These are phyloP conservation scores for Pholis gunnellus DNA, from an alignment of 2,113 vertebrate genomes.

Conservation along the genomic window DNA sequence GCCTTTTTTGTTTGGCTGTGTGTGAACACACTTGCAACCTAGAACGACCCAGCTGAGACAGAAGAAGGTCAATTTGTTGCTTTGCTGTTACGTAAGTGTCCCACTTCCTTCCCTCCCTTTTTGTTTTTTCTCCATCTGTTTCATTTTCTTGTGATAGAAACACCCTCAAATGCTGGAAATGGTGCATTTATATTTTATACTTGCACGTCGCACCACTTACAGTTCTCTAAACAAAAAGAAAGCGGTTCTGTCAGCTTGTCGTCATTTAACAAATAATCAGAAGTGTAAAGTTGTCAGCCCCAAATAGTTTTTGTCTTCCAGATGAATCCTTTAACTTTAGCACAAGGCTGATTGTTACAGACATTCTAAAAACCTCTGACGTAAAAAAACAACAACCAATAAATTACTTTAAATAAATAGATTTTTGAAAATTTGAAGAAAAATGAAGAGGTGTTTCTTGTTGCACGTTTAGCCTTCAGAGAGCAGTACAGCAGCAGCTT, in stretches of 20 bases:
- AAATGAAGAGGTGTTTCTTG: neutral
- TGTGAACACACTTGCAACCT: constrained; percentile 16
- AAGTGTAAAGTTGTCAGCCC: too few species aligned
- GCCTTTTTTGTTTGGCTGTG: neutral
- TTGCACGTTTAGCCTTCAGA: neutral
- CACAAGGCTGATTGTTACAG: neutral
- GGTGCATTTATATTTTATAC: constrained; percentile 5
- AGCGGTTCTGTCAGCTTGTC: neutral
- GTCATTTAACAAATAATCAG: too few species aligned
- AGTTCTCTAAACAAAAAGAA: neutral
- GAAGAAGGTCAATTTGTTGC: constrained; percentile 67
- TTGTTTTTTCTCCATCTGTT: constrained; percentile 5
- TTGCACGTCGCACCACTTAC: neutral
- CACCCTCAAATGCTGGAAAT: neutral
- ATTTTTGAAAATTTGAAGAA: too few species aligned
- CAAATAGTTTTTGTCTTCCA: neutral
- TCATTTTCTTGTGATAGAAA: constrained; percentile 27
- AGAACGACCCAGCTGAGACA: constrained; percentile 55
- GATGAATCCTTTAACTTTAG: neutral
- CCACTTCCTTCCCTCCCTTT: constrained; percentile 30
- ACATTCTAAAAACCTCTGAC: neutral
- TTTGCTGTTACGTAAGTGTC: constrained; percentile 63
- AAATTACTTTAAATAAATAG: neutral
- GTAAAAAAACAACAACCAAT: neutral
- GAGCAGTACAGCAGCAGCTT: neutral